Percentiles rank a stretch among this genome's conserved stretches.
Evolutionary conservation across 2,113 vertebrate species (phyloP).

Genomic region (Oplegnathus fasciatus): DNA sequence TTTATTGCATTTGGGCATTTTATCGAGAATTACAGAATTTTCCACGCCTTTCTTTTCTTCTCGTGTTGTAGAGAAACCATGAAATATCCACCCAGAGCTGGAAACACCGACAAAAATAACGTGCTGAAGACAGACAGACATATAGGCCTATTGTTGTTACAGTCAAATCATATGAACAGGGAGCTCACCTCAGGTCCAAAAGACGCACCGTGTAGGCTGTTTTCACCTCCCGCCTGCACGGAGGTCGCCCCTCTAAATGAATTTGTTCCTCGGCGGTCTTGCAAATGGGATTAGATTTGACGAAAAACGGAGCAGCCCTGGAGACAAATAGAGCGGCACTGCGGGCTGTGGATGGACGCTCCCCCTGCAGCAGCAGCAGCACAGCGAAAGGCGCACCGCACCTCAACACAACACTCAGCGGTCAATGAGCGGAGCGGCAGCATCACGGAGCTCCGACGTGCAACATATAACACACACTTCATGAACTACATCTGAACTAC

Average conservation of each 20-base stretch:
- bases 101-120: constrained; percentile 1
- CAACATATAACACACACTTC: background rate
- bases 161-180: background rate
- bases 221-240: constrained; percentile 27
- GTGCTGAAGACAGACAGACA: background rate
- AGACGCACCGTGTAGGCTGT: constrained; percentile 20
- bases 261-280: constrained; percentile 6
- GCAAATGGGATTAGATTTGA: constrained; percentile 33
- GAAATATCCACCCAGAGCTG: background rate
- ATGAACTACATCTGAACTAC: background rate
- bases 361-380: constrained; percentile 54
- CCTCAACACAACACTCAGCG: constrained; percentile 19
- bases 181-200: constrained; percentile 62
- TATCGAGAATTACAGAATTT: background rate
- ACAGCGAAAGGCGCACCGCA: constrained; percentile 16
- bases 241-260: constrained; percentile 10
- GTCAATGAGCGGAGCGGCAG: constrained; percentile 11
- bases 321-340: constrained; percentile 18
- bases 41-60: background rate
- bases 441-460: background rate
- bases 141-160: constrained; percentile 26
- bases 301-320: background rate
- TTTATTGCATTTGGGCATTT: background rate
- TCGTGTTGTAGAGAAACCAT: background rate
- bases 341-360: constrained; percentile 51